A percentile compares a stretch with the other conserved stretches of the same genome.
These are phyloP conservation scores for Ammospiza caudacuta DNA, from an alignment of 2,113 vertebrate species.

Conservation along the genomic window DNA sequence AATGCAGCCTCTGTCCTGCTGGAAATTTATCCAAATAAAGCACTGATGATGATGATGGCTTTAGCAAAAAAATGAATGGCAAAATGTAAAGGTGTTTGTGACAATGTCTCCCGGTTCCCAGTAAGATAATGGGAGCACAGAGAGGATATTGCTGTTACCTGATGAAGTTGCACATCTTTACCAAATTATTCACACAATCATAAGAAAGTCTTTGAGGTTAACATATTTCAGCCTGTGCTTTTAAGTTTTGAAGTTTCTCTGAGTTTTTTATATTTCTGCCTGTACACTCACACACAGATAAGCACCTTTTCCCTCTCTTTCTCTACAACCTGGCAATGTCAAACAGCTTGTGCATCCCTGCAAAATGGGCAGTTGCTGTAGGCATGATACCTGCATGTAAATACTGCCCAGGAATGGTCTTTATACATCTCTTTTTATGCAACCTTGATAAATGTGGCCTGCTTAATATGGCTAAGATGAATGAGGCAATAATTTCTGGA, in stretches of 20 bases:
- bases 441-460: slow-evolving; percentile 59
- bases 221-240: not conserved
- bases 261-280: not conserved
- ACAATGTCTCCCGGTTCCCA: not conserved
- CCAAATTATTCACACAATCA: not conserved
- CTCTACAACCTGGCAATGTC: not conserved
- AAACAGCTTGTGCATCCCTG: not conserved
- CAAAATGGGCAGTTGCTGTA: not conserved
- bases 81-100: not conserved
- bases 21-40: not conserved
- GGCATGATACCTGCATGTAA: not conserved
- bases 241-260: not conserved
- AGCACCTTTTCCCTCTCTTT: not conserved
- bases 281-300: not conserved
- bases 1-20: not conserved
- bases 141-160: not conserved
- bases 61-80: not conserved
- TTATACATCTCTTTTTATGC: slow-evolving; percentile 25
- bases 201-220: not conserved
- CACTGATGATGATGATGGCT: not conserved
- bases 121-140: not conserved
- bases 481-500: slow-evolving; percentile 71
- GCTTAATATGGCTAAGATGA: slow-evolving; percentile 64
- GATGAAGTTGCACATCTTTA: not conserved
- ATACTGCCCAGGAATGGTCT: not conserved